Evolutionary conservation across 2,797 vertebrate species (phyloP).

Genomic region (Acipenser ruthenus): DNA sequence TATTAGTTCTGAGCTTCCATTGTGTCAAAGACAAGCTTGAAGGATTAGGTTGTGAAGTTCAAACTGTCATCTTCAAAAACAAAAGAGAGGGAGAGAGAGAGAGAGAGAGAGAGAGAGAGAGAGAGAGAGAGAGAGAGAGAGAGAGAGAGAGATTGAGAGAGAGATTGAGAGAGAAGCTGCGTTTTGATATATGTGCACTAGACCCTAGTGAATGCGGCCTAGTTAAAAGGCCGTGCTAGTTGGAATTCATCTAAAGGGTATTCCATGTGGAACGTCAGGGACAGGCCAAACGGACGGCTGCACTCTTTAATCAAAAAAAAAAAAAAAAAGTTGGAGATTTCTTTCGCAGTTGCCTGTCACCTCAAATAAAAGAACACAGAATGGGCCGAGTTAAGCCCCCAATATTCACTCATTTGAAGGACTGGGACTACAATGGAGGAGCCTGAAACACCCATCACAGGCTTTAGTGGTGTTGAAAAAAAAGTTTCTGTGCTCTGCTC

Average conservation of each 20-base stretch:
- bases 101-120: too few relatives aligned
- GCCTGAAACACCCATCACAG: slow-evolving; percentile 37
- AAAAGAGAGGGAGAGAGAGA: neutral
- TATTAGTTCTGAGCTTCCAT: slow-evolving; percentile 37
- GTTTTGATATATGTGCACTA: slow-evolving; percentile 26
- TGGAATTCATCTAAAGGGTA: slow-evolving; percentile 55
- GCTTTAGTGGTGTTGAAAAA: slow-evolving; percentile 25
- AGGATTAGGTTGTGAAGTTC: slow-evolving; percentile 67
- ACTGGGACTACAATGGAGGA: slow-evolving; percentile 34
- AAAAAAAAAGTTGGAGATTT: slow-evolving; percentile 48
- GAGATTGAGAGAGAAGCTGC: neutral
- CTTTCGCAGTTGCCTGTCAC: slow-evolving; percentile 60
- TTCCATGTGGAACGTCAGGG: slow-evolving; percentile 41
- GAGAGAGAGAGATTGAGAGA: neutral
- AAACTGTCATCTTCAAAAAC: slow-evolving; percentile 52
- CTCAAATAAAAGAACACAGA: slow-evolving; percentile 43
- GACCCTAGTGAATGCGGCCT: slow-evolving; percentile 27
- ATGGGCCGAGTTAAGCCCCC: slow-evolving; percentile 58
- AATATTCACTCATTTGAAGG: slow-evolving; percentile 49
- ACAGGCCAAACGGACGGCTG: slow-evolving; percentile 50
- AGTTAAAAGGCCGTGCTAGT: slow-evolving; percentile 33
- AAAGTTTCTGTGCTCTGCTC: slow-evolving; percentile 17
- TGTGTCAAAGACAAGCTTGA: slow-evolving; percentile 50
- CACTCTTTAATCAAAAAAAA: slow-evolving; percentile 37
- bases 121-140: neutral